Percentiles rank a stretch among this genome's conserved stretches.
Conservation (phyloP, 2,113 vertebrate genomes). For the Trogon surrucura region DNA sequence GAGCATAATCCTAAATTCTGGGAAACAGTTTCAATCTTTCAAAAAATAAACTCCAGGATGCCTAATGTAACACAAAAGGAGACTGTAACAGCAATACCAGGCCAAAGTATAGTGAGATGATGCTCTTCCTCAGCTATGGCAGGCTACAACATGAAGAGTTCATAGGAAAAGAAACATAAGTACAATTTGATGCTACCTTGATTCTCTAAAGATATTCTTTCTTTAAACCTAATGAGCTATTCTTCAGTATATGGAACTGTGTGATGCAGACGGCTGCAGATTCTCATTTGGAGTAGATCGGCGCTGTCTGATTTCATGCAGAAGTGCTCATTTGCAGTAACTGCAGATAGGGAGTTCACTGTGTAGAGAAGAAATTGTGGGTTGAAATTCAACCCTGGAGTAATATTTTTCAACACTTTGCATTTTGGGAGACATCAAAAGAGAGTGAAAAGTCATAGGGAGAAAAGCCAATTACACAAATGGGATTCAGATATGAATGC, state of each 20-base stretch:
- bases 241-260: neutral
- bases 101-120: neutral
- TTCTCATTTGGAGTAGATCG: neutral
- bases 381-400: neutral
- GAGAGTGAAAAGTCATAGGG: neutral
- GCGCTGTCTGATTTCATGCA: neutral
- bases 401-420: neutral
- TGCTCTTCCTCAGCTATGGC: neutral
- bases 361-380: neutral
- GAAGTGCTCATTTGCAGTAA: neutral
- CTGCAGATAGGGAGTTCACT: neutral
- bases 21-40: neutral
- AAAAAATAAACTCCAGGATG: neutral
- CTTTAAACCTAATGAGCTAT: neutral
- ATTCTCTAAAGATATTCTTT: neutral
- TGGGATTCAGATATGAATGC: neutral
- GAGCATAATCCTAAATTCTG: neutral
- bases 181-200: neutral
- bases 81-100: neutral
- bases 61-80: neutral
- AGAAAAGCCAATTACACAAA: neutral
- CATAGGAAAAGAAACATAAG: fast-evolving
- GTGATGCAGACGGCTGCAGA: neutral
- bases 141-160: neutral
- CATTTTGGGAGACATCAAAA: neutral